Evolutionary conservation across 2,113 vertebrate species (phyloP), one percentile per base, ranked within the genome.

Genomic region (Myotis yumanensis): DNA sequence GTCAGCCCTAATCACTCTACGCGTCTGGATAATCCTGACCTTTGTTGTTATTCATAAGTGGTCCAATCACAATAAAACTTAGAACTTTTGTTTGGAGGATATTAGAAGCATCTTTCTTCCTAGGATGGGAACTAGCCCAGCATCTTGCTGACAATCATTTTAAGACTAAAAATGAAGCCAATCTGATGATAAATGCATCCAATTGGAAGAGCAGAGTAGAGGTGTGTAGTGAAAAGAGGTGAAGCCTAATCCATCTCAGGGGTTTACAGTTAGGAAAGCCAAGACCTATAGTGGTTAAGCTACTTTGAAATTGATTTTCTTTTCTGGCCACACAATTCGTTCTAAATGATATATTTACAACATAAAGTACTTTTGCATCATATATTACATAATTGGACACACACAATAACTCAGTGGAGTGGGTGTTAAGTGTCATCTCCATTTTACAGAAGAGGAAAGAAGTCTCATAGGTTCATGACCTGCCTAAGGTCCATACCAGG

Each of bases 281-380:
- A 59, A 30, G 8, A 79, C 64, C 7, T 35, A 46, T 25, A 40
- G 35, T 16, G 59, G 23, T 68, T 68, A 66, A 90, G 76, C n/a
- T 79, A 73, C 20, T 66, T 82, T 54, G 51, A 76, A 76, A 89
- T 46, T 51, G 64, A 93, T 92, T 90, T 92, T 85, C 71, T 95
- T 30, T 89, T 80, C 30, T 73, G 86, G 73, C 18, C 59, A 51
- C 4, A 69, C 11, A 57, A 79, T 79, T 79, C 46, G 83, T 48
- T 30, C 20, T 37, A 76, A 72, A 37, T 79, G 22, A 77, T 4
- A n/a, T 68, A 66, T 69, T 90, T 90, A 86, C 32, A n/a, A 75
- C 7, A 11, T 28, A 43, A 86, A 62, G n/a, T 68, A 90, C 40
- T 77, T 90, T 90, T 71, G 0, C 15, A 66, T 43, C 11, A 12